phyloP scores from a whole-genome alignment of 2,113 vertebrate species.

The Salvator merianae region DNA sequence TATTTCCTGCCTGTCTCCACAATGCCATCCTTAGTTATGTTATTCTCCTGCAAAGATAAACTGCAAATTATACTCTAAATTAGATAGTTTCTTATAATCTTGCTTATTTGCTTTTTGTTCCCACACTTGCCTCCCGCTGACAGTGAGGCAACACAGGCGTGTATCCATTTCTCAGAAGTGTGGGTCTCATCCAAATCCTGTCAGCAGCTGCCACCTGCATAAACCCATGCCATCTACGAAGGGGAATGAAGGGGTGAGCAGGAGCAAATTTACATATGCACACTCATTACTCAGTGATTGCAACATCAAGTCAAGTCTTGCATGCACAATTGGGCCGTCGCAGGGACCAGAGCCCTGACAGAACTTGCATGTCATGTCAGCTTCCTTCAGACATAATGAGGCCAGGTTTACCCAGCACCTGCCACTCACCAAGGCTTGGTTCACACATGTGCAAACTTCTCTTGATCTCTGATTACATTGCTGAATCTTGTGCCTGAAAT shows the following conservation, averaged over 20 bases:
- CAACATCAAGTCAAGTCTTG: not conserved
- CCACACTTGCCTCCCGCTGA: too few species aligned
- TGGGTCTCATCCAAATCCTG: too few species aligned
- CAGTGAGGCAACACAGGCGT: too few species aligned
- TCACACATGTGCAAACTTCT: not conserved
- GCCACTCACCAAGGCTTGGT: not conserved
- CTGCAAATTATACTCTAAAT: too few species aligned
- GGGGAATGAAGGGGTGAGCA: not conserved
- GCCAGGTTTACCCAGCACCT: not conserved
- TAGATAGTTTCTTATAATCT: too few species aligned
- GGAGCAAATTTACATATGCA: not conserved
- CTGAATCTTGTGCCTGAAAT: not conserved
- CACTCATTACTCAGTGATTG: not conserved
- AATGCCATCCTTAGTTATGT: too few species aligned
- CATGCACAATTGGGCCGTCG: not conserved
- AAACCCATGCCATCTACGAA: too few species aligned
- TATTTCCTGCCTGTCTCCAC: too few species aligned
- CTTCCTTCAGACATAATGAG: not conserved
- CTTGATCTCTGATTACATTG: not conserved
- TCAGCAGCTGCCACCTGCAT: too few species aligned
- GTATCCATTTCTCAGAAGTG: too few species aligned
- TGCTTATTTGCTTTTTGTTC: too few species aligned
- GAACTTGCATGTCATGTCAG: not conserved
- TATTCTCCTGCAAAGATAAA: too few species aligned
- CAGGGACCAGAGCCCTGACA: not conserved